Percentiles rank a stretch among this genome's conserved stretches.
These are phyloP conservation scores for Eciton burchellii DNA, from an alignment of 1,140 invertebrate species.

Conservation along the genomic window DNA sequence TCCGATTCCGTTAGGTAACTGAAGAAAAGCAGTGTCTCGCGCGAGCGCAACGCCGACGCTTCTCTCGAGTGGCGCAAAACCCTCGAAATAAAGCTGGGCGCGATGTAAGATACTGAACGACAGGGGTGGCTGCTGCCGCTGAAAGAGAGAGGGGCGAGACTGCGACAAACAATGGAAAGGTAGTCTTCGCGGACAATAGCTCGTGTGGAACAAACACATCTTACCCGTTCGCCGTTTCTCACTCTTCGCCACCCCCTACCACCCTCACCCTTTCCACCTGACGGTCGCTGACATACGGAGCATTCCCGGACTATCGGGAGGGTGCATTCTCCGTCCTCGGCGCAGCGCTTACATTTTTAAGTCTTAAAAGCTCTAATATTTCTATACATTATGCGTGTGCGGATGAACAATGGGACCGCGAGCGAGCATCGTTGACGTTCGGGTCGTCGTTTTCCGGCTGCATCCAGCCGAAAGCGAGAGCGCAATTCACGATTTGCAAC, in stretches of 20 bases:
- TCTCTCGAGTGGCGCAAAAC: slow-evolving; percentile 55
- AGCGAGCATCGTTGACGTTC: slow-evolving; percentile 30
- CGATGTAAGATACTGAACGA: slow-evolving; percentile 74
- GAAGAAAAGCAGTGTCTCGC: slow-evolving; percentile 38
- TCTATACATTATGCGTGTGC: slow-evolving; percentile 50
- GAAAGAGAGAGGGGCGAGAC: slow-evolving; percentile 75
- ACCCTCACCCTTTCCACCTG: neutral
- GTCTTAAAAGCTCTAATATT: slow-evolving; percentile 68
- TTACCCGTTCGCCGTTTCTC: slow-evolving; percentile 75
- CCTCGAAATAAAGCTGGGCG: slow-evolving; percentile 61
- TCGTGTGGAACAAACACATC: slow-evolving; percentile 85
- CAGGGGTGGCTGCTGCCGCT: slow-evolving; percentile 68
- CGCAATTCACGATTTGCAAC: slow-evolving; percentile 4
- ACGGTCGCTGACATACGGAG: slow-evolving; percentile 52
- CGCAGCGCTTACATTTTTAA: slow-evolving; percentile 67
- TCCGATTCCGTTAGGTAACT: slow-evolving; percentile 45
- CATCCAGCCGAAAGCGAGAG: slow-evolving; percentile 29
- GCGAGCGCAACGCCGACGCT: slow-evolving; percentile 36
- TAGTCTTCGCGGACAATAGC: slow-evolving; percentile 82
- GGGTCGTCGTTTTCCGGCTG: slow-evolving; percentile 58
- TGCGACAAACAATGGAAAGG: slow-evolving; percentile 84
- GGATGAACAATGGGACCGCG: slow-evolving; percentile 60
- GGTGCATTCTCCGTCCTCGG: slow-evolving; percentile 46
- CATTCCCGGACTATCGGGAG: slow-evolving; percentile 31
- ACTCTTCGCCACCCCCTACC: neutral